A percentile compares a stretch with the other conserved stretches of the same genome.
These are phyloP conservation scores for Asteroscopus sphinx DNA, from an alignment of 2,888 invertebrate genomes.

Conservation along the genomic window DNA sequence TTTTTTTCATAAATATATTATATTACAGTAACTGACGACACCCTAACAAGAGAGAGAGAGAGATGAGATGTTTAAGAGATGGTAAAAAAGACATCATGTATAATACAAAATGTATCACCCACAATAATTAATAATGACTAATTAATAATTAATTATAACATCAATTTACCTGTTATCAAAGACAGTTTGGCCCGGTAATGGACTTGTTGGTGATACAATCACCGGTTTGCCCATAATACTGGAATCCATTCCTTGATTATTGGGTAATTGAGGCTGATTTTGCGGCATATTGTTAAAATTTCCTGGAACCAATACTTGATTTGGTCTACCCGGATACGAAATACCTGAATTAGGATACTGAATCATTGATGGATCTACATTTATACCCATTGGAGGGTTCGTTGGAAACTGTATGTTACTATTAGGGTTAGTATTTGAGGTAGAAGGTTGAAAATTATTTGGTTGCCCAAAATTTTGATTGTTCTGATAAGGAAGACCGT, in stretches of 20 bases:
- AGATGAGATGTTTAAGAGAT: no score
- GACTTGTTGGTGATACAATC: constrained; percentile 45
- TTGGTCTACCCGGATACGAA: not conserved
- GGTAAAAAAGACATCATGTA: no score
- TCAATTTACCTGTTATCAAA: constrained; percentile 60
- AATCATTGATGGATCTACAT: constrained; percentile 11
- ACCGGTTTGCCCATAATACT: constrained; percentile 63
- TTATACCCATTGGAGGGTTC: constrained; percentile 3
- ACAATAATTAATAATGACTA: constrained; percentile 15
- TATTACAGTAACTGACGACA: no score
- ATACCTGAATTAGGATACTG: constrained; percentile 25
- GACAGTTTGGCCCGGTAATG: constrained; percentile 42
- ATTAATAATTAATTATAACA: constrained; percentile 39
- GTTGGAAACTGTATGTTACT: constrained; percentile 14
- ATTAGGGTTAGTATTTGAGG: constrained; percentile 12
- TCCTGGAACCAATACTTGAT: no score
- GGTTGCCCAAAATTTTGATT: constrained; percentile 7
- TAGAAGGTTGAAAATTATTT: constrained; percentile 16
- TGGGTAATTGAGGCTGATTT: constrained; percentile 20
- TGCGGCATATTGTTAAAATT: constrained; percentile 27
- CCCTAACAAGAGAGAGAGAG: no score
- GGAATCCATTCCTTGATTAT: constrained; percentile 23
- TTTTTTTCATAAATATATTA: no score
- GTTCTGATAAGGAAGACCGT: constrained; percentile 13
- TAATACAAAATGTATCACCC: constrained; percentile 2